Percentiles rank a stretch among this genome's conserved stretches.
phyloP scores from a whole-genome alignment of 2,797 vertebrate species.

The Artibeus lituratus region DNA sequence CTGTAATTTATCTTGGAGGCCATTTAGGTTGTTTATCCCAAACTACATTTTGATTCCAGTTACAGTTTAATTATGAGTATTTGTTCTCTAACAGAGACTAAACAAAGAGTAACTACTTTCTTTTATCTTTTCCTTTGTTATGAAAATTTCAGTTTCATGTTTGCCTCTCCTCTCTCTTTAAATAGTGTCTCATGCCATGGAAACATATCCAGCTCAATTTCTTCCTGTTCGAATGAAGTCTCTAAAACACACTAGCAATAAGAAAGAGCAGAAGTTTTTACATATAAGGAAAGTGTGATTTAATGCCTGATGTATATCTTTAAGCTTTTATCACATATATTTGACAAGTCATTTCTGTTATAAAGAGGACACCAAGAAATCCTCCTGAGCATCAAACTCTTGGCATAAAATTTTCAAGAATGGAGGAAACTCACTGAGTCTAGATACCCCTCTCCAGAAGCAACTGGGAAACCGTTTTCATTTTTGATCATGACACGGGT shows the following conservation, averaged over 20 bases:
- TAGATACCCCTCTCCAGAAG: not conserved
- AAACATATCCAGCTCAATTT: slow-evolving; percentile 56
- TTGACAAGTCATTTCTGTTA: not conserved
- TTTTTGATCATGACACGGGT: not conserved
- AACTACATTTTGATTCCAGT: slow-evolving; percentile 65
- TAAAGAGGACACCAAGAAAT: not conserved
- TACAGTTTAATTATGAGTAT: slow-evolving; percentile 77
- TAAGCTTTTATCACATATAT: not conserved
- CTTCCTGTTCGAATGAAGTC: slow-evolving; percentile 39
- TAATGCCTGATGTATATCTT: not conserved
- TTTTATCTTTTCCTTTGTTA: slow-evolving; percentile 72
- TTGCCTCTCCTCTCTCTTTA: slow-evolving; percentile 66
- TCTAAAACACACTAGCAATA: slow-evolving; percentile 35
- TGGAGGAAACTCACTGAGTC: not conserved
- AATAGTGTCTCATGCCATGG: slow-evolving; percentile 67
- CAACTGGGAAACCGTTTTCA: not conserved
- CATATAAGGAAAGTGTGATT: not conserved
- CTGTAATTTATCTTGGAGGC: slow-evolving; percentile 71
- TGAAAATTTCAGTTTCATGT: slow-evolving; percentile 55
- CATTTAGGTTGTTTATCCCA: slow-evolving; percentile 69
- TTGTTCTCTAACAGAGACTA: slow-evolving; percentile 75
- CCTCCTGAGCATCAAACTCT: not conserved
- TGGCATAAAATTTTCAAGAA: not conserved
- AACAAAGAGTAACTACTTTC: slow-evolving; percentile 68
- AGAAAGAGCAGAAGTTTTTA: slow-evolving; percentile 23